A percentile compares a stretch with the other conserved stretches of the same genome.
phyloP scores from a whole-genome alignment of 2,888 invertebrate genomes.

The Ochropacha duplaris region DNA sequence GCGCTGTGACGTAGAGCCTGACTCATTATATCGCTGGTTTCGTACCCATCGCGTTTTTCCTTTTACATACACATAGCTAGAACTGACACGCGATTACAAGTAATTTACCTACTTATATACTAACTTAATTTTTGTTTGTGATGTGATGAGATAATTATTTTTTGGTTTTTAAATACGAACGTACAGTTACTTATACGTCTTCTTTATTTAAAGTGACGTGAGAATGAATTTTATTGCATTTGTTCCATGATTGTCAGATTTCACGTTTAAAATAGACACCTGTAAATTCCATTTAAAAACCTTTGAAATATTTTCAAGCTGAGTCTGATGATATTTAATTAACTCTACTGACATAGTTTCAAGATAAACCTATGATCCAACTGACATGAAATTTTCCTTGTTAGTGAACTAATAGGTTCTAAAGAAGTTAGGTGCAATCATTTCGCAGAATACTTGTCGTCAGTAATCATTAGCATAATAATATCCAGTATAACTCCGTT shows the following conservation, averaged over 20 bases:
- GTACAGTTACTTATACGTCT: background rate
- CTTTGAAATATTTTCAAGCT: background rate
- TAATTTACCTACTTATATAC: background rate
- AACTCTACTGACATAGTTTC: background rate
- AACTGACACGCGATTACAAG: background rate
- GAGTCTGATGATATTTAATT: background rate
- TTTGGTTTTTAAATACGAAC: background rate
- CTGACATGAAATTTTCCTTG: background rate
- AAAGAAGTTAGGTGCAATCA: background rate
- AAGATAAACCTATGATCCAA: background rate
- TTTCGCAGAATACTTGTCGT: background rate
- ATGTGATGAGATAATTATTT: too few relatives aligned
- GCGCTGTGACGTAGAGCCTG: constrained; percentile 35
- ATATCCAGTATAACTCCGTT: too few relatives aligned
- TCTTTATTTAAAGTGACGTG: too few relatives aligned
- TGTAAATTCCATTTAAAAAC: background rate
- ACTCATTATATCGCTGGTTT: constrained; percentile 29
- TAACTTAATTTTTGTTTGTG: too few relatives aligned
- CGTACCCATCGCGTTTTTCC: constrained; percentile 13
- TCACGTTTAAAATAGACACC: background rate
- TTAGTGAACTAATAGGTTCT: background rate
- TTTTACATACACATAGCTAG: background rate
- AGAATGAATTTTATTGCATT: too few relatives aligned
- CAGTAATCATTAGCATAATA: background rate
- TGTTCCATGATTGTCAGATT: too few relatives aligned